Evolutionary conservation across 2,797 vertebrate species (phyloP), one percentile per base, ranked within the genome.

Genomic region (Pristis pectinata): DNA sequence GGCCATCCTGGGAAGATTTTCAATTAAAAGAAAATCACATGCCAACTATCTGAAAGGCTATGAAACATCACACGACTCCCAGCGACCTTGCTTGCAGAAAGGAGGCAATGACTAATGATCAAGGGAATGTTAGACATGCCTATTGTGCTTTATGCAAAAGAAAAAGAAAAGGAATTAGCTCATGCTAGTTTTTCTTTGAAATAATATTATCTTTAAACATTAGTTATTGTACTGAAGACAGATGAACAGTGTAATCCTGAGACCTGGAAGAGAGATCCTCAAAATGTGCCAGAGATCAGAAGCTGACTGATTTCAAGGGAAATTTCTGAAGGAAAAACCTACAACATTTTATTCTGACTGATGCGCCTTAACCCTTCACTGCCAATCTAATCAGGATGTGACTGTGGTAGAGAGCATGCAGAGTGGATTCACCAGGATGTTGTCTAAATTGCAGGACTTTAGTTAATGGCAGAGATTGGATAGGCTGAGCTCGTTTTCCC

Each of bases 151-250:
- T 4, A 37, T 89, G 30, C 59, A 64, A 37, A 37, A 64, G 59
- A 59, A 59, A 83, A 87, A 17, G 59, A 7, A 53, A 64, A 34
- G n/a, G 22, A 89, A 89, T 89, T 37, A 22, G 15, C 56, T 37
- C 59, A 22, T 89, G 30, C 13, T 56, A 6, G 11, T 11, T 1
- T 87, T 19, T 0, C 30, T 61, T 61, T 87, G 30, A 64, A 89
- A 89, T 61, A 91, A 24, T 67, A 91, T 67, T 61, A 91, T 91
- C n/a, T 27, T 91, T 24, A 64, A 61, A 91, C 41, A 22, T 91
- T 91, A 61, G 44, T n/a, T 49, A 10, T 41, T 76, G 41, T 3
- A 11, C 30, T 56, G 70, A 49, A n/a, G 44, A 76, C 67, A 76
- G 72, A 94, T 53, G 70, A 74, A 22, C 17, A 3, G 13, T 19